phyloP scores from a whole-genome alignment of 1,140 invertebrate species.

The Drosophila nasuta region DNA sequence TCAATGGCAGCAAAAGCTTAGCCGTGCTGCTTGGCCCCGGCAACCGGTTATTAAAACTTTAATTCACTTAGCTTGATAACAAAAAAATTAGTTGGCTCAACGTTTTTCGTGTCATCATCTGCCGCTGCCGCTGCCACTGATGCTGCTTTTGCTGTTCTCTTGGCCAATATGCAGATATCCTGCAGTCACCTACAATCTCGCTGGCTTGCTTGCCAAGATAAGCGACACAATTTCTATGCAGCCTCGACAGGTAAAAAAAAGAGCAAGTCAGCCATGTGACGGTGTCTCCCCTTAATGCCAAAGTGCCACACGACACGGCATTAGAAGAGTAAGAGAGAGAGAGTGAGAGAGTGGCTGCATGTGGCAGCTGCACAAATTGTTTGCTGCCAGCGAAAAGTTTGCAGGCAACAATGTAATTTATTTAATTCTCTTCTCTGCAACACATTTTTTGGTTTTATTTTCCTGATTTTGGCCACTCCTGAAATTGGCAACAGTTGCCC shows the following conservation, averaged over 20 bases:
- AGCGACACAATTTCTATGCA: conserved; percentile 54
- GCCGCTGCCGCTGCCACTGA: too few species aligned
- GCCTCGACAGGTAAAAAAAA: conserved; percentile 48
- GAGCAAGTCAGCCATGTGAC: conserved; percentile 47
- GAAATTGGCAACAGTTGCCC: conserved; percentile 70
- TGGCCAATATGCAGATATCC: conserved; percentile 32
- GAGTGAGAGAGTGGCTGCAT: conserved; percentile 29
- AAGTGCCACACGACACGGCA: conserved; percentile 1
- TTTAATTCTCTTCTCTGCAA: conserved; percentile 65
- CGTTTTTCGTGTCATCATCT: conserved; percentile 69
- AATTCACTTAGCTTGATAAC: conserved; percentile 69
- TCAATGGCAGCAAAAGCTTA: conserved; percentile 38
- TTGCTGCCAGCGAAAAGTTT: conserved; percentile 74
- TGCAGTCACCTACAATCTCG: neutral
- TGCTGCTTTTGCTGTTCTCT: neutral
- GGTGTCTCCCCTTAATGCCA: neutral
- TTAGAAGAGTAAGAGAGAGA: neutral
- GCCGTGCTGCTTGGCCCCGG: conserved; percentile 9
- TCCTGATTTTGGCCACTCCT: conserved; percentile 47
- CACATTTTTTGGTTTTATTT: neutral
- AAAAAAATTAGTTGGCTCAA: conserved; percentile 59
- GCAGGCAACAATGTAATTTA: conserved; percentile 78
- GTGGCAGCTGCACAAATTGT: conserved; percentile 74
- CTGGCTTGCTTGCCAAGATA: conserved; percentile 36
- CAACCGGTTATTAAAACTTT: conserved; percentile 74